These are phyloP conservation scores for Leptinotarsa defecta DNA, from an alignment of 1,140 invertebrate species.

Conservation along the genomic window DNA sequence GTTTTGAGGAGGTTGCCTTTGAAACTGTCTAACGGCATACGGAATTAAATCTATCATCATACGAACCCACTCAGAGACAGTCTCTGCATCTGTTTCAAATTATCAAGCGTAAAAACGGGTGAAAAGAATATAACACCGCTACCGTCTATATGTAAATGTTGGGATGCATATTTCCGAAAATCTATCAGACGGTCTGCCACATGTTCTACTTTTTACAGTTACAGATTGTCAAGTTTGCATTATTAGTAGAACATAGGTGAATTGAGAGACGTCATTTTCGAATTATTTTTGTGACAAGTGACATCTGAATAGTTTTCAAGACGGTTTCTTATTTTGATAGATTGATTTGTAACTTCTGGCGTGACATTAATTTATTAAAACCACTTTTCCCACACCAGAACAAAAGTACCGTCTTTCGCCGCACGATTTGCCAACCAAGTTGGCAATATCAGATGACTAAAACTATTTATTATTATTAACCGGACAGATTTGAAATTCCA, in stretches of 20 bases:
- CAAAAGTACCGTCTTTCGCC: too few relatives aligned
- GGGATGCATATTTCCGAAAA: conserved; percentile 1
- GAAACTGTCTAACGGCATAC: conserved; percentile 1
- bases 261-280: too few relatives aligned
- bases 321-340: too few relatives aligned
- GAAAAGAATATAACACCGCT: conserved; percentile 3
- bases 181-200: background rate
- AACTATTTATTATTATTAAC: too few relatives aligned
- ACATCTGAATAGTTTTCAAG: too few relatives aligned
- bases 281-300: too few relatives aligned
- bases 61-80: background rate
- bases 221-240: background rate
- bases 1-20: background rate
- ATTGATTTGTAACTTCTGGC: too few relatives aligned
- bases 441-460: too few relatives aligned
- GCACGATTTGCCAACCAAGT: too few relatives aligned
- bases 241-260: background rate
- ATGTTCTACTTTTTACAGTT: background rate
- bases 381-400: too few relatives aligned
- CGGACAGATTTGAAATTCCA: too few relatives aligned
- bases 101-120: conserved; percentile 1
- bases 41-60: conserved; percentile 4
- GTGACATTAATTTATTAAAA: too few relatives aligned
- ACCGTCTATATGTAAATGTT: conserved; percentile 6
- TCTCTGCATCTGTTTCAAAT: background rate